Evolutionary conservation across 2,888 invertebrate species (phyloP), one percentile per base, ranked within the genome.

Genomic region (Apodemia duryi): DNA sequence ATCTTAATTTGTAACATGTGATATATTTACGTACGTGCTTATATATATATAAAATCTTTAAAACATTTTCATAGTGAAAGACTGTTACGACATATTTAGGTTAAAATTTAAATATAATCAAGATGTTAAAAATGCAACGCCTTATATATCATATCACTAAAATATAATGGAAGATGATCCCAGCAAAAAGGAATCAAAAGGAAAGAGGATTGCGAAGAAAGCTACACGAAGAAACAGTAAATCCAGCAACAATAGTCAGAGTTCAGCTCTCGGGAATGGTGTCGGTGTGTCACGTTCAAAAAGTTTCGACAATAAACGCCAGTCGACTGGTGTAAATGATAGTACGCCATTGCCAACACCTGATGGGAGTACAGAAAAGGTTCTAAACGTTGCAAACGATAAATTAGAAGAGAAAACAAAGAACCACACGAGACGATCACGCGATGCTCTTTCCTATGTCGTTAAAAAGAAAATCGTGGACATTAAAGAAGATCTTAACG

Each of bases 151-250:
- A 51, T 29, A 52, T 2, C 38, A 54, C 35, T 32, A 35, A 83
- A 78, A 74, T 82, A 91, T 86, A 82, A 91, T 91, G 91, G 91
- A 91, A 85, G 86, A 90, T 90, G 90, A 91, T 81, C 87, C 89
- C 73, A 88, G 81, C 73, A 89, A 91, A 78, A 91, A 90, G 74
- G 90, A 89, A 73, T 89, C 88, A 51, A 90, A 88, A 77, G 90
- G 89, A 72, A 91, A 90, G 80, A 83, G 89, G 76, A 79, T 90
- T 74, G 79, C 88, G 62, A 91, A 90, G 75, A 91, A 88, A 78
- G 87, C 85, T 67, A 75, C 86, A 71, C 82, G 91, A 62, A 84
- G 90, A 46, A 86, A 77, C 70, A 90, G 89, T 73, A 89, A 89
- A 74, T 81, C 86, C 35, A 79, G 74, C 65, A 88, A 80, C 73